A percentile compares a stretch with the other conserved stretches of the same genome.
Conservation (phyloP, 2,888 invertebrate species). For the Junonia oenone region DNA sequence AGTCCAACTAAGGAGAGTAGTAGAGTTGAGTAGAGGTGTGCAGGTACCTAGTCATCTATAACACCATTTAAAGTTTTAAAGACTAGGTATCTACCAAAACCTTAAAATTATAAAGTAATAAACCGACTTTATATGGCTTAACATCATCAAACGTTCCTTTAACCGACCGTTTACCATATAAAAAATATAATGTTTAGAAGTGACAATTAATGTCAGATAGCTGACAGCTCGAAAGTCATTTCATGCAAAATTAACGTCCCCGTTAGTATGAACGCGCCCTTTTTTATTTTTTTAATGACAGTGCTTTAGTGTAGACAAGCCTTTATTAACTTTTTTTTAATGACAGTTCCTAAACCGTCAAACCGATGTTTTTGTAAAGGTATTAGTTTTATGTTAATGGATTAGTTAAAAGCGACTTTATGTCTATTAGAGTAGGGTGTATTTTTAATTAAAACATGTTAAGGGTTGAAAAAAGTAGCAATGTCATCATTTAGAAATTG, state of each 20-base stretch:
- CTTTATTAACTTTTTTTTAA: slow-evolving; percentile 24
- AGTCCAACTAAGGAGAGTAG: too few species aligned
- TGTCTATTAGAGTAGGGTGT: not conserved
- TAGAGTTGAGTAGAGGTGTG: too few species aligned
- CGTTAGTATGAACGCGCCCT: slow-evolving; percentile 10
- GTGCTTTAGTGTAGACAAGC: slow-evolving; percentile 12
- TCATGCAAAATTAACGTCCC: slow-evolving; percentile 67
- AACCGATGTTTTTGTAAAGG: not conserved
- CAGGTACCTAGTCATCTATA: too few species aligned
- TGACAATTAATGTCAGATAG: slow-evolving; percentile 1
- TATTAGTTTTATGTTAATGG: not conserved
- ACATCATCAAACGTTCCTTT: too few species aligned
- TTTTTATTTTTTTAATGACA: slow-evolving; percentile 20
- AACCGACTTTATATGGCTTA: too few species aligned
- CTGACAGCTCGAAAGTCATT: slow-evolving; percentile 49
- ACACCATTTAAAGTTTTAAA: too few species aligned
- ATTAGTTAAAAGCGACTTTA: slow-evolving; percentile 1
- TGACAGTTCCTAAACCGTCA: slow-evolving; percentile 3
- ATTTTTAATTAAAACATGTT: not conserved
- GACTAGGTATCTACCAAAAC: too few species aligned
- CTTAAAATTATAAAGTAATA: too few species aligned
- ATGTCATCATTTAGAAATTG: slow-evolving; percentile 28
- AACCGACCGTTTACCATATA: too few species aligned
- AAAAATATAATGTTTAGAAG: not conserved
- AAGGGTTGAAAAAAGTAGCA: slow-evolving; percentile 18